These are phyloP conservation scores for Rhodinocichla rosea DNA, from an alignment of 2,113 vertebrate genomes.

Conservation along the genomic window DNA sequence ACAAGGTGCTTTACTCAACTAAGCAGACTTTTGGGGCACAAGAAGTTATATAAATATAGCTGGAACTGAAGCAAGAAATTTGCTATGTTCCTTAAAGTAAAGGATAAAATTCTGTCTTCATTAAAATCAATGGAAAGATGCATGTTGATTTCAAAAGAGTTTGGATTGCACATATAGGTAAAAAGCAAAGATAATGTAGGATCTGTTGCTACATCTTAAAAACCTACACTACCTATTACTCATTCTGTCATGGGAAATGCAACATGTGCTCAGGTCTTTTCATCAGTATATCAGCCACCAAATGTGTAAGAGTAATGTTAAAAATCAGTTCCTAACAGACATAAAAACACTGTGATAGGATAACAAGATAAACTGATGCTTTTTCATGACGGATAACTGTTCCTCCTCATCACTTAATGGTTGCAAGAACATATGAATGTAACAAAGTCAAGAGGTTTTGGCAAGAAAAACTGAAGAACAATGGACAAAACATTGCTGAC, in stretches of 20 bases:
- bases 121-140: not conserved
- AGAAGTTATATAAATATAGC: not conserved
- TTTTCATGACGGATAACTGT: not conserved
- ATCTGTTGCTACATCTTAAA: not conserved
- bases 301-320: not conserved
- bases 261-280: not conserved
- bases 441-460: not conserved
- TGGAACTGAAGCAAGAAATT: not conserved
- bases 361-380: not conserved
- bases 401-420: not conserved
- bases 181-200: not conserved
- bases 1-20: not conserved
- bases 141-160: not conserved
- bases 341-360: not conserved
- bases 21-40: not conserved
- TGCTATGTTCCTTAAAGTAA: not conserved
- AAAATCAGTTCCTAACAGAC: not conserved
- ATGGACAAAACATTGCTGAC: not conserved
- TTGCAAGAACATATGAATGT: not conserved
- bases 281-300: not conserved
- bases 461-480: not conserved
- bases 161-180: not conserved
- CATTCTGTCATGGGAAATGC: not conserved
- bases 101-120: not conserved
- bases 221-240: not conserved